These are phyloP conservation scores for Drosophila siamana DNA, from an alignment of 2,888 invertebrate genomes.

Conservation along the genomic window DNA sequence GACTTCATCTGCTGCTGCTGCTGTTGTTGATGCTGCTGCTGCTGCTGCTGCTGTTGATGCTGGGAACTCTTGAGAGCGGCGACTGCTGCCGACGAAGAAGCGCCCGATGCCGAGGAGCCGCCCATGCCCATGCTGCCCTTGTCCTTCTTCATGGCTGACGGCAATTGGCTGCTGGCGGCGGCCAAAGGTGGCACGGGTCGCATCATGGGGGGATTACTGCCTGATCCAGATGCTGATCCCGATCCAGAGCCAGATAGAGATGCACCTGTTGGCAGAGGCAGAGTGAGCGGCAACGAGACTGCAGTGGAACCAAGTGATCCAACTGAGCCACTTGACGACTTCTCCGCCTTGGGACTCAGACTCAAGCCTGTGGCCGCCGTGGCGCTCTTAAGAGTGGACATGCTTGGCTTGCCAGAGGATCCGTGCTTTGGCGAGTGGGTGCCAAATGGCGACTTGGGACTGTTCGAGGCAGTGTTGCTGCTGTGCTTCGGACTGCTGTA, in stretches of 20 bases:
- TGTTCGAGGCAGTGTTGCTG: constrained; percentile 90
- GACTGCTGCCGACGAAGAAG: constrained; percentile 52
- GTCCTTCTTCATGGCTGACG: constrained; percentile 43
- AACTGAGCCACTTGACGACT: constrained; percentile 47
- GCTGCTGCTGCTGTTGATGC: constrained; percentile 29
- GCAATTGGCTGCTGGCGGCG: constrained; percentile 60
- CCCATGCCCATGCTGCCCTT: constrained; percentile 24
- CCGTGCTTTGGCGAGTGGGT: constrained; percentile 93
- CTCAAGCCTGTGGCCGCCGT: constrained; percentile 82
- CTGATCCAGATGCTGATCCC: neutral
- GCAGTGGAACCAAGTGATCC: constrained; percentile 11
- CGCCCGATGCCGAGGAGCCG: constrained; percentile 15
- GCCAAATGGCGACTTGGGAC: constrained; percentile 91
- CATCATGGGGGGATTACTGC: constrained; percentile 51
- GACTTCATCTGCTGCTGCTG: constrained; percentile 66
- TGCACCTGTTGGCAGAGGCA: constrained; percentile 7
- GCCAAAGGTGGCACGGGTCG: constrained; percentile 86
- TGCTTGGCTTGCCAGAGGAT: constrained; percentile 93
- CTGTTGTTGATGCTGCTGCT: no score
- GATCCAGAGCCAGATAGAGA: neutral
- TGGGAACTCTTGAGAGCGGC: constrained; percentile 69
- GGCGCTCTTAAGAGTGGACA: constrained; percentile 94
- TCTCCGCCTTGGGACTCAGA: constrained; percentile 81
- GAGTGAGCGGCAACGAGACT: constrained; percentile 5
- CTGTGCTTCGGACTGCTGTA: constrained; percentile 87